Base-by-base conservation (phyloP, 2,888 invertebrate genomes). In the Drosophila neonasuta region DNA sequence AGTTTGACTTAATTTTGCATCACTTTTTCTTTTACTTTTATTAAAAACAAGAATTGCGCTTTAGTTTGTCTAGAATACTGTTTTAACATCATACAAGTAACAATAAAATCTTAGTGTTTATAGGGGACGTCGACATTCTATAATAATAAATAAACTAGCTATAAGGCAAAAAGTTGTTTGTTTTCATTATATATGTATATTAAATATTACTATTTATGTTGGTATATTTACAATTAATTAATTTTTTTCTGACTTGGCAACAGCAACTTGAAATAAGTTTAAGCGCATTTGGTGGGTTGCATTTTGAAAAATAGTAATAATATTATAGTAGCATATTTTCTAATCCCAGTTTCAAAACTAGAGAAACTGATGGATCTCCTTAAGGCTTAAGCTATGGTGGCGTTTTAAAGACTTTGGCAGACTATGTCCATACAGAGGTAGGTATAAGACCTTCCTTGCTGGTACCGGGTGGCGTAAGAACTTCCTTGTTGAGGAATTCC, bases 401-500 rank as follows among this genome's bases (percentile, higher is more conserved):
- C 60, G 80, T 80, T 86, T 80, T 78, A 11, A 44, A 79, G 81
- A 77, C 85, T 67, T 69, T 74, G 78, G 78, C 81, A 64, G 73
- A 75, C 80, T 92, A 97, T 15, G 97, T 98, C 98, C 99, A 99
- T 17, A 99, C 92, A 1, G 96, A 93, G 32, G 96, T 96, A 3
- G 99, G 99, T 93, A 98, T 94, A 87, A 99, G 94, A 50, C 97
- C 97, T 90, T 99, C 98, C 90, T 96, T 96, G 17, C 96, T 95
- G 13, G 94, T 94, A 42, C 94, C 93, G 56, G 95, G 94, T 7
- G 98, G 98, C 15, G 96, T 96, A 45, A 98, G 92, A 45, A 93
- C 93, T 91, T 98, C 98, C 77, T 96, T 94, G 85, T 94, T 93
- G n/a, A 99, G 93, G 91, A 99, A 99, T 66, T 96, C 93, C 55